phyloP scores from a whole-genome alignment of 2,888 invertebrate species.

The Anagyrus pseudococci region DNA sequence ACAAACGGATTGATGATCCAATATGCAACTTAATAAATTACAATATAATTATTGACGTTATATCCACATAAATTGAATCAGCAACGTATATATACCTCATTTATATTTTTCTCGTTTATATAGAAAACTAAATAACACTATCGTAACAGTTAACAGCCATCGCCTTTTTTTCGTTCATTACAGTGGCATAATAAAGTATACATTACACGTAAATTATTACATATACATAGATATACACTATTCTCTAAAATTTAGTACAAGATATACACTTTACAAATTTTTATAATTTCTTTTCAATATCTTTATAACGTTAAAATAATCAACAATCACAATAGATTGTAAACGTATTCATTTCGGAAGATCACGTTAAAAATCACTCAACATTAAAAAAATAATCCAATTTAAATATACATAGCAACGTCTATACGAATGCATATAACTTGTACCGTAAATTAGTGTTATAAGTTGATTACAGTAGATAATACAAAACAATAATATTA shows the following conservation, averaged over 20 bases:
- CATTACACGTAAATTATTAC: slow-evolving; percentile 31
- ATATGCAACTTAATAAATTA: slow-evolving; percentile 34
- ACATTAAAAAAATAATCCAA: slow-evolving; percentile 15
- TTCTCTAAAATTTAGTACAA: slow-evolving; percentile 37
- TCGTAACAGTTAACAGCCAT: slow-evolving; percentile 40
- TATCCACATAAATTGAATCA: slow-evolving; percentile 32
- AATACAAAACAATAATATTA: slow-evolving; percentile 40
- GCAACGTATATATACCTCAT: slow-evolving; percentile 35
- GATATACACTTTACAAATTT: slow-evolving; percentile 38
- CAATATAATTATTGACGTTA: slow-evolving; percentile 27
- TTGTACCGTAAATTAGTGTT: slow-evolving; percentile 33
- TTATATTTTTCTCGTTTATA: slow-evolving; percentile 30
- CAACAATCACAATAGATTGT: slow-evolving; percentile 17
- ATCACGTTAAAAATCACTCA: slow-evolving; percentile 19
- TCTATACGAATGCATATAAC: slow-evolving; percentile 18
- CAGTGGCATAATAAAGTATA: slow-evolving; percentile 32
- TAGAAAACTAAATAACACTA: slow-evolving; percentile 41
- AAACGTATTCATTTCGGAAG: slow-evolving; percentile 21
- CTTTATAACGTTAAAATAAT: slow-evolving; percentile 20
- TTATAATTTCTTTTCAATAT: slow-evolving; percentile 17
- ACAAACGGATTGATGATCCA: slow-evolving; percentile 21
- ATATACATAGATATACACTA: slow-evolving; percentile 1
- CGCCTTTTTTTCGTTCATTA: slow-evolving; percentile 24
- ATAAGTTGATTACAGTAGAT: slow-evolving; percentile 21
- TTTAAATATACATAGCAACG: slow-evolving; percentile 5